Percentiles rank a stretch among this genome's conserved stretches.
Evolutionary conservation across 2,113 vertebrate genomes (phyloP).

Genomic region (Tetrax tetrax): DNA sequence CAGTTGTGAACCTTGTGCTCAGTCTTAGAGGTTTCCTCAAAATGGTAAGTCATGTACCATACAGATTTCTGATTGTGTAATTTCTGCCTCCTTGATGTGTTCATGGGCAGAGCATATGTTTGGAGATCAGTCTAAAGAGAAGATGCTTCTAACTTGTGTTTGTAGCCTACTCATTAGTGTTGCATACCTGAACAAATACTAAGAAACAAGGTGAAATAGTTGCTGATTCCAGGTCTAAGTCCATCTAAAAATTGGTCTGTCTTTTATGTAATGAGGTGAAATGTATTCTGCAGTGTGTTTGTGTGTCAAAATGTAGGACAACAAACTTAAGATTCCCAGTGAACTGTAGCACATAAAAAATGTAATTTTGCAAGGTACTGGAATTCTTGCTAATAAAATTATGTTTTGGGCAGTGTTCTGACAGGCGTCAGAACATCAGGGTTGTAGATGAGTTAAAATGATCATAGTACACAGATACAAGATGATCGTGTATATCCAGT

Average conservation of each 20-base stretch:
- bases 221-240: neutral
- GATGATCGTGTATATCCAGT: neutral
- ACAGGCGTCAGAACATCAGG: neutral
- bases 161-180: neutral
- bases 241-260: neutral
- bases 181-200: neutral
- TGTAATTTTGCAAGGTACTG: neutral
- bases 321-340: neutral
- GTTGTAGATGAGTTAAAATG: neutral
- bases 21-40: neutral
- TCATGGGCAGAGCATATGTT: neutral
- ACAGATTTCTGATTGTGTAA: neutral
- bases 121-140: neutral
- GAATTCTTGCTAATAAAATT: neutral
- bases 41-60: accelerated
- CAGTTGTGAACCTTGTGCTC: neutral
- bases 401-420: neutral
- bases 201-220: neutral
- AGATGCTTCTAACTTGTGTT: neutral
- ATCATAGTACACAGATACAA: neutral
- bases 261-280: neutral
- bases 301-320: neutral
- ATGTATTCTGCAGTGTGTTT: neutral
- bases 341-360: neutral
- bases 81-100: neutral